Evolutionary conservation across 1,140 invertebrate species (phyloP), one percentile per base, ranked within the genome.

Genomic region (Plectrocnemia conspersa): DNA sequence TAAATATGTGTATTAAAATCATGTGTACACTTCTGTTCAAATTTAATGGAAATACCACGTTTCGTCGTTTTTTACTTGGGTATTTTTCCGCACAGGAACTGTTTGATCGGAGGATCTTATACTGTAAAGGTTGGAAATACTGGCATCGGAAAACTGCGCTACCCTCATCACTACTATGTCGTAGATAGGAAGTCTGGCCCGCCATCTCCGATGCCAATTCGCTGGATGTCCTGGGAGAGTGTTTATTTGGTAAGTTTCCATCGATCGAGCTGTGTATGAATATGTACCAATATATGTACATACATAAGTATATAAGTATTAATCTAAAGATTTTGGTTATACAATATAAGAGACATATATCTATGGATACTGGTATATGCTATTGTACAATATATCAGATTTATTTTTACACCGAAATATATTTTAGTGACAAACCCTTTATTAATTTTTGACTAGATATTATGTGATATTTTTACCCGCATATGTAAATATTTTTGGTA

Each of bases 141-240:
- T 63, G 86, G 86, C 48, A 81, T 83, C 70, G 83, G 82, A 66
- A 77, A 82, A 45, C 79, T 75, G 64, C 71, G 83, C 29, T 89
- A 88, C 69, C 74, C 77, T 46, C 77, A 78, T 6, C 85, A 89
- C 68, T 88, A 88, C 67, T 84, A 79, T 69, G 78, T 81, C 60
- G 75, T 86, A 45, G 85, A 87, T 60, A 83, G 80, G 50, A 63
- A 62, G 40, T 66, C 65, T 36, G 65, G 67, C 18, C 67, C 68
- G 58, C 64, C 65, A 54, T 79, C 77, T 42, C 77, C 81, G 41
- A 78, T 84, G 59, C 86, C 86, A 23, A 84, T 89, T 52, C 77
- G 87, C 63, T 89, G 86, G 86, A 79, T 88, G 75, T 82, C 86
- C 15, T 91, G 88, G 89, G 89, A 92, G 71, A 87, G 85, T 66